Evolutionary conservation across 2,888 invertebrate species (phyloP), one percentile per base, ranked within the genome.

Genomic region (Apamea monoglypha): DNA sequence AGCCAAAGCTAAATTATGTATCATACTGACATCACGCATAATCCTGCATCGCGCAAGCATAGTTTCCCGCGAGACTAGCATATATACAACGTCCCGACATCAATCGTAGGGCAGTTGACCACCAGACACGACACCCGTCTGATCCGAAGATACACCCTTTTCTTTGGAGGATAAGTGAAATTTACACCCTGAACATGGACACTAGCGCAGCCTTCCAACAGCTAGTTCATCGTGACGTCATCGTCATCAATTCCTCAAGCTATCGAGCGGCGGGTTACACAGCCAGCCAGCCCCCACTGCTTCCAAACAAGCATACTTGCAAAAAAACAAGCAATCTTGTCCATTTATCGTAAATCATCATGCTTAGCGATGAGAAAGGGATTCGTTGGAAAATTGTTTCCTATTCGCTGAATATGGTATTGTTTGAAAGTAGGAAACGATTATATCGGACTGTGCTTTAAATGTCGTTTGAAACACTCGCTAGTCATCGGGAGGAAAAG

Each of bases 381-480:
- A 72, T 67, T 59, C 56, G 59, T 63, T 61, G 56, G 68, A 64
- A 53, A 80, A 63, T 36, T 70, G 47, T 64, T 84, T 86, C 83
- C 84, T 78, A 66, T 63, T 40, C 16, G 18, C 84, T 81, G 40
- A 64, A 64, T 78, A 82, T 50, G 80, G 78, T 68, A 70, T 84
- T 75, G 74, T 87, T 76, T 47, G 84, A 84, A 87, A 84, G 86
- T 75, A 72, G 86, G 86, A 86, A 86, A 56, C 40, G 67, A 76
- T 78, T 74, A 64, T 40, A 61, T 50, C 44, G 44, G 50, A 44
- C 18, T 50, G 63, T 68, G 59, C 29, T 69, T 72, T n/a, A 59
- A 36, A 53, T 76, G 72, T 78, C 71, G 68, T 70, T 86, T 67
- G 74, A 36, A 47, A 66, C 44, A 74, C 72, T 74, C 40, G 85